Conservation (phyloP, 2,797 vertebrate species). For the Ispidina lecontei region DNA sequence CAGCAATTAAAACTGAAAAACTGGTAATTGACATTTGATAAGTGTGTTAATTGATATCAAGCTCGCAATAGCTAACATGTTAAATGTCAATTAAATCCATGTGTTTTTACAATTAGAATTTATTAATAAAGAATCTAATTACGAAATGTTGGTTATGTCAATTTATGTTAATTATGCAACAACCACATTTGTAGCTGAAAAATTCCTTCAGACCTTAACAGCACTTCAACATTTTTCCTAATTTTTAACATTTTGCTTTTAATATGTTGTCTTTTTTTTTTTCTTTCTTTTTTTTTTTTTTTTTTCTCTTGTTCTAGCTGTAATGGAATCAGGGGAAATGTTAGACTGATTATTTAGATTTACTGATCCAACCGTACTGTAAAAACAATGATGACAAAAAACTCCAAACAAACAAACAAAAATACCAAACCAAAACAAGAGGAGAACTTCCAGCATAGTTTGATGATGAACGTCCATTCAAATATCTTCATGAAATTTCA, state of each 20-base stretch:
- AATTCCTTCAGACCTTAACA: background rate
- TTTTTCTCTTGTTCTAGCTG: background rate
- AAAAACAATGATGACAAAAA: too few species aligned
- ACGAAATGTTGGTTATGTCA: slow-evolving; percentile 47
- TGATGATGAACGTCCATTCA: background rate
- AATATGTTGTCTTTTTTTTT: fast-evolving
- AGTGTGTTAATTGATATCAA: slow-evolving; percentile 77
- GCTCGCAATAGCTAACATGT: slow-evolving; percentile 64
- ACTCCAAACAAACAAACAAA: too few species aligned
- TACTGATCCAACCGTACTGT: background rate
- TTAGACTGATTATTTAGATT: background rate
- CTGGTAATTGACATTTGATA: slow-evolving; percentile 78
- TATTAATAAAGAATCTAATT: slow-evolving; percentile 77
- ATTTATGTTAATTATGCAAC: slow-evolving; percentile 53
- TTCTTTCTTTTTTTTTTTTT: too few species aligned
- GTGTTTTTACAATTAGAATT: slow-evolving; percentile 72
- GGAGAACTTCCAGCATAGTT: background rate
- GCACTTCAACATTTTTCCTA: background rate
- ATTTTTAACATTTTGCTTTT: background rate
- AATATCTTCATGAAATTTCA: background rate
- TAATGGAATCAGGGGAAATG: fast-evolving
- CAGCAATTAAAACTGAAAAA: slow-evolving; percentile 74
- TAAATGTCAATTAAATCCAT: slow-evolving; percentile 77
- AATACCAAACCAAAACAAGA: too few species aligned
- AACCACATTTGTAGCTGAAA: slow-evolving; percentile 7